These are phyloP conservation scores for Pandemis heparana DNA, from an alignment of 2,888 invertebrate genomes.

Conservation along the genomic window DNA sequence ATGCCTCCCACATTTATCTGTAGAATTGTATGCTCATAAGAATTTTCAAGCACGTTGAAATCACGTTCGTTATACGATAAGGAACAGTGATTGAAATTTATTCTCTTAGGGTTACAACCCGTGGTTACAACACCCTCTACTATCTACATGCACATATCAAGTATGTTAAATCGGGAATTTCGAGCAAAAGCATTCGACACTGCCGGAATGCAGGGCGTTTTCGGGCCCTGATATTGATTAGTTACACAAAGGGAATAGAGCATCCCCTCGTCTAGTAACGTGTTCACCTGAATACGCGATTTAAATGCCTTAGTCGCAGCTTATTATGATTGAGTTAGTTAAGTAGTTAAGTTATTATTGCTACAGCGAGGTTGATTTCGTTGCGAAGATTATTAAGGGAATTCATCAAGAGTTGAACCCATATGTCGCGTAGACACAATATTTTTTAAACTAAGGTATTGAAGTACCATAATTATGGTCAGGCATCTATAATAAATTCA, in stretches of 20 bases:
- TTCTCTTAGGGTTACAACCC: not conserved
- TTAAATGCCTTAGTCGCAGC: conserved; percentile 3
- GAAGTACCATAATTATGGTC: no score
- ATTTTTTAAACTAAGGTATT: not conserved
- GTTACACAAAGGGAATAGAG: conserved; percentile 60
- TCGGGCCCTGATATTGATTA: conserved; percentile 58
- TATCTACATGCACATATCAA: conserved; percentile 13
- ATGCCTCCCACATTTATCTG: not conserved
- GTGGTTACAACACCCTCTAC: not conserved
- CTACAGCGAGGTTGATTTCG: not conserved
- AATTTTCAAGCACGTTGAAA: not conserved
- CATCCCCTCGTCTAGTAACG: conserved; percentile 53
- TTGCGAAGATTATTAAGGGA: not conserved
- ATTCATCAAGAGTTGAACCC: not conserved
- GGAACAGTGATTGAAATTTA: conserved; percentile 10
- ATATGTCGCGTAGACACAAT: not conserved
- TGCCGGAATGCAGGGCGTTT: conserved; percentile 47
- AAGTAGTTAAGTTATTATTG: not conserved
- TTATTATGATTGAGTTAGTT: not conserved
- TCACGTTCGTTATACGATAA: not conserved
- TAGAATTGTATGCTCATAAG: not conserved
- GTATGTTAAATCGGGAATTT: conserved; percentile 36
- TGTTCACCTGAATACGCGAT: conserved; percentile 36
- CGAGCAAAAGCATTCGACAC: conserved; percentile 44
- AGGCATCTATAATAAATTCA: no score